phyloP scores from a whole-genome alignment of 2,888 invertebrate species.

The Eupithecia exiguata region DNA sequence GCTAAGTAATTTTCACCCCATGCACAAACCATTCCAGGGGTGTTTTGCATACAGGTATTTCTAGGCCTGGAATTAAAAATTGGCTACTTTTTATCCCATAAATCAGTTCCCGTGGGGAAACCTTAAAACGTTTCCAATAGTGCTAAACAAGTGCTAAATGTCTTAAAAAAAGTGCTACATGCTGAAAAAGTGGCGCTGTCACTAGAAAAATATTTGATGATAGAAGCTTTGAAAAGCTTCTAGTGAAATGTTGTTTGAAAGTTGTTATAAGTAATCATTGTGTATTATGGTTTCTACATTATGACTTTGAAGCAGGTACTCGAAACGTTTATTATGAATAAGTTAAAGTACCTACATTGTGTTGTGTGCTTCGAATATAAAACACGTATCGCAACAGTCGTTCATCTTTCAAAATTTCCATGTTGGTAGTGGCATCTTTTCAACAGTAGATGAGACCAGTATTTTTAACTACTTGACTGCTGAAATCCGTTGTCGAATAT shows the following conservation, averaged over 20 bases:
- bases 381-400: not conserved
- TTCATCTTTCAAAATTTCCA: not conserved
- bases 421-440: not conserved
- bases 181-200: not conserved
- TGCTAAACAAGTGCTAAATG: no score
- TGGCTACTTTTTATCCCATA: no score
- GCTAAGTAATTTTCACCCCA: constrained; percentile 39
- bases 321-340: not conserved
- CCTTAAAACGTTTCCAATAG: no score
- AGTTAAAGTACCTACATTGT: not conserved
- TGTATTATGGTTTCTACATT: not conserved
- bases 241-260: not conserved
- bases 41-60: not conserved
- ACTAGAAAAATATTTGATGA: not conserved
- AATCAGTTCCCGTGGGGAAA: no score
- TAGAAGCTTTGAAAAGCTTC: not conserved
- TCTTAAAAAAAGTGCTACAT: not conserved
- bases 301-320: not conserved
- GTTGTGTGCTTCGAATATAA: no score
- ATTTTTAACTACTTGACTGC: constrained; percentile 19
- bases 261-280: not conserved
- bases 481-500: constrained; percentile 22
- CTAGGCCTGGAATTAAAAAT: no score
- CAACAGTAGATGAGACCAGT: not conserved
- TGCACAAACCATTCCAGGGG: constrained; percentile 47